phyloP scores from a whole-genome alignment of 2,113 vertebrate species.

The Spilogale gracilis region DNA sequence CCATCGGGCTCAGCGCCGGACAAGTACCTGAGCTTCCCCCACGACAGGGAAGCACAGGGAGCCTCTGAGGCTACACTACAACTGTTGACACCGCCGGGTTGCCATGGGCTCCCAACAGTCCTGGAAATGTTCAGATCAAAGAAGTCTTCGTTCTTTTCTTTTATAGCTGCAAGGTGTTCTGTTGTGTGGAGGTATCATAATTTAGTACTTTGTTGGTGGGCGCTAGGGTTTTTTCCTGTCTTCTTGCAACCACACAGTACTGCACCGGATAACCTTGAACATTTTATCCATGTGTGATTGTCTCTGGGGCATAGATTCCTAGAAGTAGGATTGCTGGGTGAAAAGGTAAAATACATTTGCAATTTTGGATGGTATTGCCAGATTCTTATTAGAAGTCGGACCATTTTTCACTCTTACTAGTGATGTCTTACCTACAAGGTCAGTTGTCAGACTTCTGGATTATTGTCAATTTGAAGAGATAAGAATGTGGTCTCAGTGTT shows the following conservation, averaged over 20 bases:
- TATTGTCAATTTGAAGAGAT: constrained; percentile 41
- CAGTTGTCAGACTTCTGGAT: constrained; percentile 1
- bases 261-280: neutral
- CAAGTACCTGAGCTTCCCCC: no score
- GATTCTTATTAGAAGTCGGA: constrained; percentile 11
- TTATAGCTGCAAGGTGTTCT: neutral
- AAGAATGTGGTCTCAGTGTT: neutral
- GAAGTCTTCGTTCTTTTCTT: constrained; percentile 24
- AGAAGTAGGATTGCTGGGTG: neutral
- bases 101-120: neutral
- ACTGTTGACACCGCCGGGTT: no score
- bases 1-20: no score
- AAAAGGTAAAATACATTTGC: constrained; percentile 23
- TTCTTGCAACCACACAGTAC: neutral
- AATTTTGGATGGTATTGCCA: constrained; percentile 24
- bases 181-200: neutral
- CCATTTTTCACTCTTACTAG: neutral
- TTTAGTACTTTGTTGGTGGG: neutral
- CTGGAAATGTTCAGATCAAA: neutral
- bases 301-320: constrained; percentile 17
- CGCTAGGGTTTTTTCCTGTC: neutral
- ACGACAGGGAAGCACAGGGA: no score
- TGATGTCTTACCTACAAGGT: constrained; percentile 1
- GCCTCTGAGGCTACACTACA: no score
- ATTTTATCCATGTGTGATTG: neutral